Evolutionary conservation across 2,797 vertebrate genomes (phyloP).

Genomic region (Enteromius argenteus): DNA sequence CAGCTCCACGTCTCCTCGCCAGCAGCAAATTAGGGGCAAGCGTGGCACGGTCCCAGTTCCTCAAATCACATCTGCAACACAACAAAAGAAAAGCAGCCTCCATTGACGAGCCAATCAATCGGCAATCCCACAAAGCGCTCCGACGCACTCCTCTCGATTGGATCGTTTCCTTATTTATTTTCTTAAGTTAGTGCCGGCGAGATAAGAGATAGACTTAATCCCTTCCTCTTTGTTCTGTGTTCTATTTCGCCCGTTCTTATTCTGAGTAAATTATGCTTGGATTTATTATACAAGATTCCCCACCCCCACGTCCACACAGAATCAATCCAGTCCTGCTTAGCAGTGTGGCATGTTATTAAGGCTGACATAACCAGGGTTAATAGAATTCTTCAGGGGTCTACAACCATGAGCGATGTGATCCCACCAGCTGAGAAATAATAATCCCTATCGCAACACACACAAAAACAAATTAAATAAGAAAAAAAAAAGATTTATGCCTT

Average conservation of each 20-base stretch:
- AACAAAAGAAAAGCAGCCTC: slow-evolving; percentile 63
- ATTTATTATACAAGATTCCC: slow-evolving; percentile 63
- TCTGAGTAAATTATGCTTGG: slow-evolving; percentile 71
- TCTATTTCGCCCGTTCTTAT: slow-evolving; percentile 59
- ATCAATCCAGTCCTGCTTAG: slow-evolving; percentile 69
- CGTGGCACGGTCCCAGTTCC: slow-evolving; percentile 61
- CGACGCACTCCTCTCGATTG: slow-evolving; percentile 40
- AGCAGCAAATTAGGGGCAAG: slow-evolving; percentile 68
- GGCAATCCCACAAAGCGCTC: slow-evolving; percentile 61
- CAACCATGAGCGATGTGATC: slow-evolving; percentile 67
- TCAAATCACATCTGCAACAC: slow-evolving; percentile 65
- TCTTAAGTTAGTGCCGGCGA: slow-evolving; percentile 45
- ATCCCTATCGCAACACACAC: slow-evolving; percentile 66
- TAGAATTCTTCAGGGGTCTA: slow-evolving; percentile 78
- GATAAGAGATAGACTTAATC: slow-evolving; percentile 57
- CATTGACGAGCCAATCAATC: slow-evolving; percentile 66
- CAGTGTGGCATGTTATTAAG: slow-evolving; percentile 75
- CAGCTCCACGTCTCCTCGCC: slow-evolving; percentile 62
- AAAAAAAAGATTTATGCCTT: slow-evolving; percentile 56
- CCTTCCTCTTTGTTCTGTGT: slow-evolving; percentile 58
- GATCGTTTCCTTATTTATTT: slow-evolving; percentile 61
- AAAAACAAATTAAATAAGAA: slow-evolving; percentile 63
- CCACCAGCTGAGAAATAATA: slow-evolving; percentile 71
- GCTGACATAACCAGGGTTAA: slow-evolving; percentile 77
- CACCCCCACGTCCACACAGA: slow-evolving; percentile 53